Percentiles rank a stretch among this genome's conserved stretches.
Evolutionary conservation across 92 coral and sea anemone genomes (phyloP).

Genomic region (Umimayanthus chanpuru): DNA sequence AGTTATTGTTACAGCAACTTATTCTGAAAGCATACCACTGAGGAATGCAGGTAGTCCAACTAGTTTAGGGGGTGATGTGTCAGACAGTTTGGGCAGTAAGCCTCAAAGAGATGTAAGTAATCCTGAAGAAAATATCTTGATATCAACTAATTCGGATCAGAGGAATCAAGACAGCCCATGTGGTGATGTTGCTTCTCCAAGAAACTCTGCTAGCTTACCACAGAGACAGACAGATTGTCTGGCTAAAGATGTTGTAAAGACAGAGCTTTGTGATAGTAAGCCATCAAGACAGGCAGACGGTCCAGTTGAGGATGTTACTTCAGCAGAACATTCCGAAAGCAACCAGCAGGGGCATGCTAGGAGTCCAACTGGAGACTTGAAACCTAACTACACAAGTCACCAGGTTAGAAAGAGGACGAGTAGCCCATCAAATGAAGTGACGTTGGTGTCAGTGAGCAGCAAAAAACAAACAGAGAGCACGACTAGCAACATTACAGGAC

Average conservation of each 20-base stretch:
- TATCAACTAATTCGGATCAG: conserved; percentile 9
- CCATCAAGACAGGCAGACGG: not conserved
- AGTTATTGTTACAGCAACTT: conserved; percentile 12
- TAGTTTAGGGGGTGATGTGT: not conserved
- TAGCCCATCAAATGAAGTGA: not conserved
- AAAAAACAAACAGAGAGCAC: not conserved
- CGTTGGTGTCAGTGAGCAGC: not conserved
- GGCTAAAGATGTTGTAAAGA: not conserved
- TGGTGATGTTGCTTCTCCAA: not conserved
- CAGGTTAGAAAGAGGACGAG: not conserved
- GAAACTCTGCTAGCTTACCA: not conserved
- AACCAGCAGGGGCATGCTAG: not conserved
- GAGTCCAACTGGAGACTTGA: not conserved
- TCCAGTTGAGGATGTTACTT: not conserved
- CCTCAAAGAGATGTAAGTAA: not conserved
- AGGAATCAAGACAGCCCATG: not conserved
- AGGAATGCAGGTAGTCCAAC: not conserved
- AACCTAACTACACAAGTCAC: not conserved
- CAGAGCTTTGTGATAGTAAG: not conserved
- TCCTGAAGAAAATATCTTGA: not conserved
- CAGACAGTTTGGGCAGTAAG: not conserved
- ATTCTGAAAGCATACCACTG: conserved; percentile 14
- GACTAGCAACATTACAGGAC: not conserved
- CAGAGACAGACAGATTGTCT: not conserved
- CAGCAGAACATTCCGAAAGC: conserved; percentile 15